A percentile compares a stretch with the other conserved stretches of the same genome.
Evolutionary conservation across 2,113 vertebrate species (phyloP).

Genomic region (Albula goreensis): DNA sequence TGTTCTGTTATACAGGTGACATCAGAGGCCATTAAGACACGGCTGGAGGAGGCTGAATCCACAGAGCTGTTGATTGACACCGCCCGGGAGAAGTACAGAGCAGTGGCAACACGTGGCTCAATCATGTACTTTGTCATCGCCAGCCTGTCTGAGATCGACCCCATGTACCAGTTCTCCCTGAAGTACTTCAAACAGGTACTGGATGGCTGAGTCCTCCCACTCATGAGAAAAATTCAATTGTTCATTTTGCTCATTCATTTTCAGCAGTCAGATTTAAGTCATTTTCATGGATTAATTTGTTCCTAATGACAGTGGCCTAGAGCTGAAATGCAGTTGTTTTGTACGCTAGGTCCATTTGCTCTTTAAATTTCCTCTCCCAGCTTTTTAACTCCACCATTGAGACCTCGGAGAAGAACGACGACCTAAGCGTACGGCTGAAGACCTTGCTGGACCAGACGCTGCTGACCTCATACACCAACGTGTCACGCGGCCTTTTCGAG

Average conservation of each 20-base stretch:
- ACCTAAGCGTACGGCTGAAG: slow-evolving; percentile 66
- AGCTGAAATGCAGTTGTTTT: neutral
- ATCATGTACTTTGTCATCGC: slow-evolving; percentile 77
- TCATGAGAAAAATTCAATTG: too few relatives aligned
- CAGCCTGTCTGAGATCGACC: slow-evolving; percentile 79
- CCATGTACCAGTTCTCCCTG: slow-evolving; percentile 81
- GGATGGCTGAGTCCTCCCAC: neutral
- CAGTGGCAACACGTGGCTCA: slow-evolving; percentile 72
- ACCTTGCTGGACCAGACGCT: slow-evolving; percentile 69
- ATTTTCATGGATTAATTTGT: neutral
- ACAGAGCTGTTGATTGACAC: slow-evolving; percentile 75
- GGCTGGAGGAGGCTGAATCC: slow-evolving; percentile 72
- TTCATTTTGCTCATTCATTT: neutral
- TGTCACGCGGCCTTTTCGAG: slow-evolving; percentile 76
- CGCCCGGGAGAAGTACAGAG: slow-evolving; percentile 70
- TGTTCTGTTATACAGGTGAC: slow-evolving; percentile 56
- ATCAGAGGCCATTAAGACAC: slow-evolving; percentile 72
- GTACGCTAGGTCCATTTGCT: neutral
- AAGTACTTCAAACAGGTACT: slow-evolving; percentile 85
- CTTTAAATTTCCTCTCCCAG: slow-evolving; percentile 43
- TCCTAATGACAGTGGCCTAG: neutral
- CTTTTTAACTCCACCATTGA: slow-evolving; percentile 77
- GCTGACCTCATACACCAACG: slow-evolving; percentile 62
- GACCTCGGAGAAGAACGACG: slow-evolving; percentile 56
- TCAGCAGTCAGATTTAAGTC: neutral